Conservation (phyloP, 2,113 vertebrate genomes). For the Holacanthus passer region DNA sequence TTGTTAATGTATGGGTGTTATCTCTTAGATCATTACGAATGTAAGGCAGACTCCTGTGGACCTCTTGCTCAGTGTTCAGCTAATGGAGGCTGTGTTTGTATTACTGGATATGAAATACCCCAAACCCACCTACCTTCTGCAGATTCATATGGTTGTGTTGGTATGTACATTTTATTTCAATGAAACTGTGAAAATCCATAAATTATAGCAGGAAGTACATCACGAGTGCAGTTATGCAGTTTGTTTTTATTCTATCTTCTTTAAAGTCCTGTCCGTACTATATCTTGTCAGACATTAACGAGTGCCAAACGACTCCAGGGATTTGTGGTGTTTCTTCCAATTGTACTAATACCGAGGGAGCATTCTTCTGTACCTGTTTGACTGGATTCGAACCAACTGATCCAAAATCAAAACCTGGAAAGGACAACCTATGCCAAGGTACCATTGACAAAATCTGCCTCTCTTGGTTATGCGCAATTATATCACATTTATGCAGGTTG, state of each 20-base stretch:
- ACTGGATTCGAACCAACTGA: conserved; percentile 27
- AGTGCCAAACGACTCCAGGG: neutral
- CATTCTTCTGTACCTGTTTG: conserved; percentile 44
- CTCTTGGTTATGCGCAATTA: too few species aligned
- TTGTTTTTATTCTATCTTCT: too few species aligned
- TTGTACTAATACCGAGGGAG: conserved; percentile 57
- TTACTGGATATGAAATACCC: conserved; percentile 52
- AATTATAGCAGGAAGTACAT: neutral
- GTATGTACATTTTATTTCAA: conserved; percentile 34
- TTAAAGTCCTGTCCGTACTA: neutral
- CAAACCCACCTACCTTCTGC: accelerated
- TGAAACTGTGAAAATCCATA: neutral
- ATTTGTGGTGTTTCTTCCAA: conserved; percentile 39
- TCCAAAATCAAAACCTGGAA: neutral
- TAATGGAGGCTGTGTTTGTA: conserved; percentile 54
- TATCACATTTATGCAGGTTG: neutral
- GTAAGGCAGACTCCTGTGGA: conserved; percentile 57
- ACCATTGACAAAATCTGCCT: neutral
- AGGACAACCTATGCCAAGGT: conserved; percentile 39
- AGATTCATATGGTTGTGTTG: conserved; percentile 67
- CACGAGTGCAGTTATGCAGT: neutral
- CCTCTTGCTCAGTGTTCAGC: conserved; percentile 48
- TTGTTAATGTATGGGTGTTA: too few species aligned
- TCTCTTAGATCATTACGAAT: conserved; percentile 16
- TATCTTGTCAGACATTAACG: conserved; percentile 63